Base-by-base conservation (phyloP, 2,113 vertebrate genomes). In the Campylorhamphus procurvoides region DNA sequence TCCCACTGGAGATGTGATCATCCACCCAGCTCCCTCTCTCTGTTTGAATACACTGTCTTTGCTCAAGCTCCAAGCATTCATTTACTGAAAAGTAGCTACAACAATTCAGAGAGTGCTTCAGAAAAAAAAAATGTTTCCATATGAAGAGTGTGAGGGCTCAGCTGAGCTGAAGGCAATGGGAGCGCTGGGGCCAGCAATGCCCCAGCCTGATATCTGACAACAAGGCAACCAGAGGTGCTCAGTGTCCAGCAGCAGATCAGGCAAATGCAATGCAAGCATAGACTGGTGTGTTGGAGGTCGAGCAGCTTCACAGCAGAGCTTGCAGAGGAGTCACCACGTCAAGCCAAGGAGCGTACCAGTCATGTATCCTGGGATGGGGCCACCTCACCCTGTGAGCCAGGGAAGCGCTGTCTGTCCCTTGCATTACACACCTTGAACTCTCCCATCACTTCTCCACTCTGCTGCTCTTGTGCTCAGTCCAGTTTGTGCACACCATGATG, bases 401-500 rank as follows among this genome's bases (percentile, higher is more conserved):
- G 77, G 74, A 15, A 31, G 31, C 0, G 0, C 37, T 20, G 40
- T 49, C 69, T 3, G 0, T 42, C 59, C 35, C 35, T 42, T 0
- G 0, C 8, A 1, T 50, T 25, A 23, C 46, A 4, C 1, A 4
- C 28, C 5, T 0, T 0, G 27, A 25, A 52, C 50, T 42, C 63
- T 60, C 64, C 58, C 15, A 8, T 6, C 1, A 0, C 47, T n/a
- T 18, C 52, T 80, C 42, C 0, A 10, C 73, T 76, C 49, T 1
- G 3, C 53, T 39, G 66, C 55, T 2, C 0, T 1, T 0, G 37
- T 1, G 14, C 31, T 22, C 19, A 2, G 19, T 9, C 52, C 0
- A 23, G 47, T 15, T 28, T 3, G 0, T 1, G 59, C 69, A 44
- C 44, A 9, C 10, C 6, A 3, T 1, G 19, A 7, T 11, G 18